A percentile compares a stretch with the other conserved stretches of the same genome.
Conservation (phyloP, 2,113 vertebrate species). For the Anarrhichthys ocellatus region DNA sequence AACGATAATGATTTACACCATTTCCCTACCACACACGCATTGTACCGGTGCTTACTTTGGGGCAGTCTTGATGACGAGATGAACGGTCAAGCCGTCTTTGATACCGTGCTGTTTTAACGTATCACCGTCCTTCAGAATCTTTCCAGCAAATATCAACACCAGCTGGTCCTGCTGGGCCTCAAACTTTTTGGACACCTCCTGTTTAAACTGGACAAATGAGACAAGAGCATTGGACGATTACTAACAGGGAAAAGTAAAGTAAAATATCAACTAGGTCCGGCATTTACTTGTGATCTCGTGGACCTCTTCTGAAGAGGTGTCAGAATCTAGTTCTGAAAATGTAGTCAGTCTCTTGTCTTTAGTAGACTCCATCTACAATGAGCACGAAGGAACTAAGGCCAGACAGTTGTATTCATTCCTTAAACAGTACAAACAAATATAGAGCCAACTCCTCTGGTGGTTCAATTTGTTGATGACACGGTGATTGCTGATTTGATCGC, state of each 20-base stretch:
- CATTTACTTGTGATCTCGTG: background rate
- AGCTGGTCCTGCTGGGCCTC: constrained; percentile 93
- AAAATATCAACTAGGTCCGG: background rate
- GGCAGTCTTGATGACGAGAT: constrained; percentile 92
- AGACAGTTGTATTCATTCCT: too few relatives aligned
- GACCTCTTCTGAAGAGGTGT: background rate
- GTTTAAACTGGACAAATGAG: constrained; percentile 24
- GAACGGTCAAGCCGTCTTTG: constrained; percentile 93
- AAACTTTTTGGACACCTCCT: constrained; percentile 90
- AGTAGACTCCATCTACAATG: too few relatives aligned
- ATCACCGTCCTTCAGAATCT: constrained; percentile 93
- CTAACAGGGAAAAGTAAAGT: background rate
- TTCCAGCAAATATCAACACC: constrained; percentile 95
- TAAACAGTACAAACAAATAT: background rate
- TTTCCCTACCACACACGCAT: background rate
- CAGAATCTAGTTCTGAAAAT: background rate
- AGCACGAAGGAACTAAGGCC: too few relatives aligned
- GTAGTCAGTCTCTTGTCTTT: too few relatives aligned
- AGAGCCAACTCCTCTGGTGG: background rate
- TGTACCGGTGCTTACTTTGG: constrained; percentile 63
- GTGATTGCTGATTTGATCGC: too few relatives aligned
- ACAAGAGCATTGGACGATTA: background rate
- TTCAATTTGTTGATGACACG: background rate
- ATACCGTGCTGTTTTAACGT: constrained; percentile 91
- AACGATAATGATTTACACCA: too few relatives aligned